These are phyloP conservation scores for Scalopus aquaticus DNA, from an alignment of 2,113 vertebrate genomes.

Conservation along the genomic window DNA sequence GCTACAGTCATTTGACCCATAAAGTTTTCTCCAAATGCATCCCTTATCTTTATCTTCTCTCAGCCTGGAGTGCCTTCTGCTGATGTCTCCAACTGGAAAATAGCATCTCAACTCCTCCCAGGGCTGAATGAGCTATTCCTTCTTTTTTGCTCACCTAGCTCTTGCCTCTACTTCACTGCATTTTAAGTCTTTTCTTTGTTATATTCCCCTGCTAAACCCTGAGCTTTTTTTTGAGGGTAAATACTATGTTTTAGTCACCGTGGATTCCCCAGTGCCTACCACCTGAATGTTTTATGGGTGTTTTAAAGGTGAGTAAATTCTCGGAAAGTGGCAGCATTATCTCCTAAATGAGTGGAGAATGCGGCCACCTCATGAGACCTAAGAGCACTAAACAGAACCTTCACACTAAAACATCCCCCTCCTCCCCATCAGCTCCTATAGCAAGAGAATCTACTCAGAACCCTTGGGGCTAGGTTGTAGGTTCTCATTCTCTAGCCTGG, in stretches of 20 bases:
- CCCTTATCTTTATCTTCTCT: not conserved
- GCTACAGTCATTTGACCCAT: not conserved
- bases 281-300: conserved; percentile 20
- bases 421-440: not conserved
- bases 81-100: not conserved
- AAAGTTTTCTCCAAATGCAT: not conserved
- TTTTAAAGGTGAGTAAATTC: not conserved
- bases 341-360: not conserved
- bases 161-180: not conserved
- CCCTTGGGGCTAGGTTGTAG: not conserved
- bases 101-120: not conserved
- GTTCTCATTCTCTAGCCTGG: not conserved
- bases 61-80: not conserved
- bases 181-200: conserved; percentile 9
- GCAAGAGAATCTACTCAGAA: not conserved
- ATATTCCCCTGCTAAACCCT: not conserved
- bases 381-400: not conserved
- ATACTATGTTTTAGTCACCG: conserved; percentile 26
- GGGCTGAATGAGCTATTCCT: not conserved
- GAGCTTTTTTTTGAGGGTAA: conserved; percentile 16
- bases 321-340: conserved; percentile 6
- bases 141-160: not conserved
- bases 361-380: not conserved
- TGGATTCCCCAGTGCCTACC: not conserved
- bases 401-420: not conserved